A percentile compares a stretch with the other conserved stretches of the same genome.
phyloP scores from a whole-genome alignment of 2,888 invertebrate genomes.

The Agrochola circellaris region DNA sequence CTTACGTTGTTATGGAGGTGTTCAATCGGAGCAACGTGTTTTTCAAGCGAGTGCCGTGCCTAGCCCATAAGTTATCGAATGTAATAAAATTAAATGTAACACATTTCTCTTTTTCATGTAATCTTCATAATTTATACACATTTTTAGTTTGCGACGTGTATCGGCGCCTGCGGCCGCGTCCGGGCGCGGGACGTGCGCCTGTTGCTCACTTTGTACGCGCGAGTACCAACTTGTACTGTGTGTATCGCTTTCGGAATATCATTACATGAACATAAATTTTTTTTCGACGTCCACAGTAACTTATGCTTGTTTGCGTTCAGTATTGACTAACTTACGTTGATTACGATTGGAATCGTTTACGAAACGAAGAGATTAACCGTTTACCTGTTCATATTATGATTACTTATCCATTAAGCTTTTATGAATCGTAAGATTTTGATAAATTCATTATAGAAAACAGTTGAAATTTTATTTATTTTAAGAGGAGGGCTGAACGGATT shows the following conservation, averaged over 20 bases:
- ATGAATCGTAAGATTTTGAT: constrained; percentile 23
- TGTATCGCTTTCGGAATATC: constrained; percentile 74
- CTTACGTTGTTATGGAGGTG: constrained; percentile 65
- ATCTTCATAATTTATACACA: constrained; percentile 90
- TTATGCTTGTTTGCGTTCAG: constrained; percentile 72
- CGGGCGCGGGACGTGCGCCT: constrained; percentile 55
- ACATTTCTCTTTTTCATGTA: constrained; percentile 91
- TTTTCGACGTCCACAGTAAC: constrained; percentile 70
- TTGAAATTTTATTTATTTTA: constrained; percentile 25
- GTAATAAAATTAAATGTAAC: constrained; percentile 91
- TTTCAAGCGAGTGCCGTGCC: constrained; percentile 86
- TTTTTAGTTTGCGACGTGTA: constrained; percentile 88
- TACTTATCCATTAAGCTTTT: constrained; percentile 43
- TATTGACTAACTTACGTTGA: constrained; percentile 65
- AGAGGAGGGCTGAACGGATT: background rate
- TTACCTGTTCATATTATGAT: constrained; percentile 40
- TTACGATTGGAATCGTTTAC: constrained; percentile 65
- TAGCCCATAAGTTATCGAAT: constrained; percentile 89
- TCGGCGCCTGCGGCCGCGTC: constrained; percentile 81
- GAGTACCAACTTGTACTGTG: constrained; percentile 60
- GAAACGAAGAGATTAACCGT: constrained; percentile 48
- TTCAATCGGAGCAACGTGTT: constrained; percentile 79
- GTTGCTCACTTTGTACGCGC: constrained; percentile 68
- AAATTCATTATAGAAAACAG: constrained; percentile 22
- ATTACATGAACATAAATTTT: constrained; percentile 76